Evolutionary conservation across 2,113 vertebrate genomes (phyloP).

Genomic region (Candoia aspera): DNA sequence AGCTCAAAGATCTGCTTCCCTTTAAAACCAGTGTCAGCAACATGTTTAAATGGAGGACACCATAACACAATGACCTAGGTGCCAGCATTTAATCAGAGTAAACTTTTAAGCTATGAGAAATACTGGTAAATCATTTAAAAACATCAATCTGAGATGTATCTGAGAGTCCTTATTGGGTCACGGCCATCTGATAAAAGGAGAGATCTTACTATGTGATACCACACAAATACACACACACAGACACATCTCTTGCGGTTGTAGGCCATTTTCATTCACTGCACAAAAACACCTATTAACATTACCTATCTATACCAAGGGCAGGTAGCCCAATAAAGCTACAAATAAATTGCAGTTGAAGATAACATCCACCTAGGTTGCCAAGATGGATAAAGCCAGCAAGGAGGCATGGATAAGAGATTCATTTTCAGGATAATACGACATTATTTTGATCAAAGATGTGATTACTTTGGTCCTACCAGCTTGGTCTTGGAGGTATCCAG

Average conservation of each 20-base stretch:
- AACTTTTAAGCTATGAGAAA: too few relatives aligned
- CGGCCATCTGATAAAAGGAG: background rate
- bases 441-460: constrained; percentile 80
- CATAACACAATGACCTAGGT: too few relatives aligned
- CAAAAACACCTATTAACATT: background rate
- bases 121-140: too few relatives aligned
- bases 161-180: too few relatives aligned
- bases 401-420: constrained; percentile 85
- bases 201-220: background rate
- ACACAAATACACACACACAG: background rate
- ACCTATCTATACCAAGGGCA: background rate
- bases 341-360: background rate
- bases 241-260: background rate
- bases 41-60: too few relatives aligned
- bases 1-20: too few relatives aligned
- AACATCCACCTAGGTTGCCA: constrained; percentile 81
- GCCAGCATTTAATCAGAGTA: too few relatives aligned
- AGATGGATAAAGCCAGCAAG: constrained; percentile 84
- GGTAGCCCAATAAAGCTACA: background rate
- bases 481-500: constrained; percentile 84
- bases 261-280: background rate
- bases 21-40: too few relatives aligned
- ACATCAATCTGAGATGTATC: too few relatives aligned
- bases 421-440: constrained; percentile 80
- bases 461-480: constrained; percentile 83